These are phyloP conservation scores for Microctenopoma stevenorrisi DNA, from an alignment of 2,797 vertebrate genomes.

Conservation along the genomic window DNA sequence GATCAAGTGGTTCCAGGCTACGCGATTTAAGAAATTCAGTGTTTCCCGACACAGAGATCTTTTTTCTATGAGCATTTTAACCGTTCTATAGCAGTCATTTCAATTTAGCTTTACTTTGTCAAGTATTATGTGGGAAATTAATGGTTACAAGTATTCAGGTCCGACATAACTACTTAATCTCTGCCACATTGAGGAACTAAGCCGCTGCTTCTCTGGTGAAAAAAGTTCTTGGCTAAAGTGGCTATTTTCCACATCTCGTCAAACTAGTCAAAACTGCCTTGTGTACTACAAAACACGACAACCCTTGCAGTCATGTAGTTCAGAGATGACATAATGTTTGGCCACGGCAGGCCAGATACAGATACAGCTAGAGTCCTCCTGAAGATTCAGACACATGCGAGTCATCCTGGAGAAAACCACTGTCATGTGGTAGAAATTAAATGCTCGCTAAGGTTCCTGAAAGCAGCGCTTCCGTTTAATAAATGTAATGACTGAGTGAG, in stretches of 20 bases:
- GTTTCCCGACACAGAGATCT: not conserved
- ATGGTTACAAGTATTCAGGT: not conserved
- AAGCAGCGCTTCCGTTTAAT: constrained; percentile 64
- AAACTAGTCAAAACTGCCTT: constrained; percentile 25
- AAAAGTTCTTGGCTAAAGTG: constrained; percentile 1
- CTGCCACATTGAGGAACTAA: not conserved
- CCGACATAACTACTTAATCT: constrained; percentile 7
- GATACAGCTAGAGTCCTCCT: constrained; percentile 30
- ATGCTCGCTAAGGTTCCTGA: constrained; percentile 52
- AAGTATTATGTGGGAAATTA: constrained; percentile 1
- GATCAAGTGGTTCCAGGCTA: constrained; percentile 7
- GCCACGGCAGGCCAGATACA: constrained; percentile 15
- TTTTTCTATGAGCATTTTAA: constrained; percentile 1
- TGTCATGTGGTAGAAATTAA: constrained; percentile 76
- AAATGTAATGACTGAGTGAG: constrained; percentile 66
- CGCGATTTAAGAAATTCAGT: not conserved
- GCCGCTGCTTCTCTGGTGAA: constrained; percentile 5
- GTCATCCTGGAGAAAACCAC: constrained; percentile 65
- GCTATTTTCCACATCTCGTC: constrained; percentile 27
- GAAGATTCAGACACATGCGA: constrained; percentile 58
- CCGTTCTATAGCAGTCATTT: not conserved
- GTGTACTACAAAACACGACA: constrained; percentile 29
- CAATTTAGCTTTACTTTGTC: not conserved
- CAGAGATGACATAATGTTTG: constrained; percentile 31
- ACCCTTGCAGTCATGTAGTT: constrained; percentile 14